Percentiles rank a stretch among this genome's conserved stretches.
Evolutionary conservation across 2,888 invertebrate species (phyloP).

Genomic region (Rhopalosiphum nymphaeae): DNA sequence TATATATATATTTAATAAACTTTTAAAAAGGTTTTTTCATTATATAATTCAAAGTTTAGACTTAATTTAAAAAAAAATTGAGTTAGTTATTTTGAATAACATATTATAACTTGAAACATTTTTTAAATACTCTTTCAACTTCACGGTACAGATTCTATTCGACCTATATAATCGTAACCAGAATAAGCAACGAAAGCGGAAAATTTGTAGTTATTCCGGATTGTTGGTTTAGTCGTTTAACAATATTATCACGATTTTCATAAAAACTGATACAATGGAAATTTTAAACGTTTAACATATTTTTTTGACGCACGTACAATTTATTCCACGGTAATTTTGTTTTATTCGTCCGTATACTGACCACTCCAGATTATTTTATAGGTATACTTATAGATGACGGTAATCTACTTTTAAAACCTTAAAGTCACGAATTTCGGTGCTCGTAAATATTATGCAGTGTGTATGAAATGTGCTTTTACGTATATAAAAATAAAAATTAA

Average conservation of each 20-base stretch:
- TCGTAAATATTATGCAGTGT: background rate
- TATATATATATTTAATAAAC: background rate
- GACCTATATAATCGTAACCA: background rate
- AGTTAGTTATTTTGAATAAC: background rate
- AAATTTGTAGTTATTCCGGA: background rate
- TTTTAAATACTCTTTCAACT: background rate
- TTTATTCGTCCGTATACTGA: background rate
- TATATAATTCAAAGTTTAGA: background rate
- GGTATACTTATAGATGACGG: background rate
- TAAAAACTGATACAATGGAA: background rate
- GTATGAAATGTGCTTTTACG: background rate
- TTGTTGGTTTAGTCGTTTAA: background rate
- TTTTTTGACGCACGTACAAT: background rate
- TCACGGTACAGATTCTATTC: background rate
- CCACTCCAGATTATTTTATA: background rate
- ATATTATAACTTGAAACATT: background rate
- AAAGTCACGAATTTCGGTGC: slow-evolving; percentile 14
- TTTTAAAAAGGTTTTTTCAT: background rate
- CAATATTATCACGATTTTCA: slow-evolving; percentile 9
- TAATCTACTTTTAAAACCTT: slow-evolving; percentile 9
- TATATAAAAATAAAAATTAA: slow-evolving; percentile 31
- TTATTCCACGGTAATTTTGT: background rate
- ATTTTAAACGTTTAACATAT: background rate
- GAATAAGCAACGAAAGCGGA: background rate
- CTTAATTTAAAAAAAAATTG: background rate